Evolutionary conservation across 2,113 vertebrate species (phyloP).

Genomic region (Todiramphus saurophagus): DNA sequence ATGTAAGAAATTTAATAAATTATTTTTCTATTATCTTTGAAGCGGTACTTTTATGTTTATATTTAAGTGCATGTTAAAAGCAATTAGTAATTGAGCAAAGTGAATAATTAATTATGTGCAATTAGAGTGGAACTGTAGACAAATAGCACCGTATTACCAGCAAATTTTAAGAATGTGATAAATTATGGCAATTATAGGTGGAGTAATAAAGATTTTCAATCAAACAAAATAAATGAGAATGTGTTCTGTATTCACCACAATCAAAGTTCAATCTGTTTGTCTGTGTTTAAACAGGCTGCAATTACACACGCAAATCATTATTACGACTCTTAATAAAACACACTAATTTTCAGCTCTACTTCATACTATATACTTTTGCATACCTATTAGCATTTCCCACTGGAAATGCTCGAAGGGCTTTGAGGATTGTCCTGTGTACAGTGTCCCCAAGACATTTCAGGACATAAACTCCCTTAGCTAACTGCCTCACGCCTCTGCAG

Average conservation of each 20-base stretch:
- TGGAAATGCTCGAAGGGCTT: background rate
- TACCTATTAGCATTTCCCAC: background rate
- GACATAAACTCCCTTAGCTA: background rate
- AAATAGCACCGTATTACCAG: constrained; percentile 66
- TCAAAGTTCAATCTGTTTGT: constrained; percentile 23
- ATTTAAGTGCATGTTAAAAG: constrained; percentile 63
- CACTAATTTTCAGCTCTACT: background rate
- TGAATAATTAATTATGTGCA: constrained; percentile 72
- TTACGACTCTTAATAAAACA: constrained; percentile 51
- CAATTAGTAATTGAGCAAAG: constrained; percentile 70
- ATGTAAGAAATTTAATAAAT: constrained; percentile 53
- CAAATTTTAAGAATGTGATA: constrained; percentile 72
- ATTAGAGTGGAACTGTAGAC: constrained; percentile 72
- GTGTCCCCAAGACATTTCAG: background rate
- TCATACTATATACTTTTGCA: background rate
- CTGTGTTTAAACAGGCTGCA: constrained; percentile 50
- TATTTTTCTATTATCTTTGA: constrained; percentile 57
- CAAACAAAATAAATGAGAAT: constrained; percentile 74
- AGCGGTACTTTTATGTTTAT: constrained; percentile 68
- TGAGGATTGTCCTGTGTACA: background rate
- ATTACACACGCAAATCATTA: constrained; percentile 52
- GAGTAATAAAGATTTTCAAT: constrained; percentile 74
- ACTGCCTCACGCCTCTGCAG: accelerated
- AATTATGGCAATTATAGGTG: constrained; percentile 79
- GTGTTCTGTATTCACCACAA: constrained; percentile 59